Percentiles rank a stretch among this genome's conserved stretches.
Evolutionary conservation across 2,113 vertebrate species (phyloP).

Genomic region (Eurypyga helias): DNA sequence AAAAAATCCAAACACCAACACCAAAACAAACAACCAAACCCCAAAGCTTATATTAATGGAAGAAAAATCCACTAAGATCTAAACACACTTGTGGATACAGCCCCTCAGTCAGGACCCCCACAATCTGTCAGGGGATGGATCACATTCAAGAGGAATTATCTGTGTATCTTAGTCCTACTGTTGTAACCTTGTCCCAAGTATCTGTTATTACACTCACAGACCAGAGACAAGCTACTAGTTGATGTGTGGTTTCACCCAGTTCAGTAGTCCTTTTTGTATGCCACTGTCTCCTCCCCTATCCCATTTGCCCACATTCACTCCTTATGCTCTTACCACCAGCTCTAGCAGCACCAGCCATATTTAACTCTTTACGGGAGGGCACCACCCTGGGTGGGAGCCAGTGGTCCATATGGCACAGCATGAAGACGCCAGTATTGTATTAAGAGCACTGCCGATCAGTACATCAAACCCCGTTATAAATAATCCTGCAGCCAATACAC

Average conservation of each 20-base stretch:
- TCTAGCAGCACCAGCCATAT: neutral
- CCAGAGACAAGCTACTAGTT: neutral
- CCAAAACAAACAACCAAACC: neutral
- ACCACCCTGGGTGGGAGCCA: neutral
- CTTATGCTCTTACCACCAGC: neutral
- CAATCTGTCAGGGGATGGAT: neutral
- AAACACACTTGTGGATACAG: neutral
- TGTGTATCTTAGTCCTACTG: neutral
- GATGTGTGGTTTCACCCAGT: neutral
- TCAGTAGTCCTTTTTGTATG: neutral
- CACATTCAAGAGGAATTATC: neutral
- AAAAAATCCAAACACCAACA: neutral
- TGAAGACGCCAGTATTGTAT: neutral
- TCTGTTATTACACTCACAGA: accelerated
- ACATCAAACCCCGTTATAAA: neutral
- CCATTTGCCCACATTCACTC: too few species aligned
- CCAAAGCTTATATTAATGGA: neutral
- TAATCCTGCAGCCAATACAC: neutral
- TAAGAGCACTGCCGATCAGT: neutral
- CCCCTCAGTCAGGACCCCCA: neutral
- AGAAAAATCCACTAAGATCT: neutral
- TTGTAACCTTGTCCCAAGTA: neutral
- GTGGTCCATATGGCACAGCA: neutral
- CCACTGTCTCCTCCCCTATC: neutral
- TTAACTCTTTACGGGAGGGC: neutral